phyloP scores from a whole-genome alignment of 2,113 vertebrate genomes.

The Donacobius atricapilla region DNA sequence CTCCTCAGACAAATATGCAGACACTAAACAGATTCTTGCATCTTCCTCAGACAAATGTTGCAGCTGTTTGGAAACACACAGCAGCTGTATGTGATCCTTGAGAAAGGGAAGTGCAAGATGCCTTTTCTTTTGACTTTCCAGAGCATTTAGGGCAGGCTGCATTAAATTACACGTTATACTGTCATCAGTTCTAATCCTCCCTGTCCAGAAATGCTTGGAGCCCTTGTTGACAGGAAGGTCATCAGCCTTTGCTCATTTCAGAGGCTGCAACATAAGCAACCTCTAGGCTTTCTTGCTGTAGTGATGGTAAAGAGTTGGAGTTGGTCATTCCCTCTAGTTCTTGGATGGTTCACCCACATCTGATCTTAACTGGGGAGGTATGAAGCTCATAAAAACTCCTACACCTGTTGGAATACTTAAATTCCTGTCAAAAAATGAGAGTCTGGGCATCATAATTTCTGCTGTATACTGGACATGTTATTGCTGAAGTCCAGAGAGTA shows the following conservation, averaged over 20 bases:
- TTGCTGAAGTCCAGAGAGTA: background rate
- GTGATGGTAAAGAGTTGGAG: background rate
- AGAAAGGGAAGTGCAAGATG: background rate
- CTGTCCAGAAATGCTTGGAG: background rate
- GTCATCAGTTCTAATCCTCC: background rate
- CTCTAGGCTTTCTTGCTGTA: background rate
- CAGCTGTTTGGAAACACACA: background rate
- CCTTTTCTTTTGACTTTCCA: background rate
- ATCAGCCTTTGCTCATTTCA: background rate
- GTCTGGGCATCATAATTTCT: background rate
- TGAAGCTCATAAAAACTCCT: background rate
- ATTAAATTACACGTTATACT: background rate
- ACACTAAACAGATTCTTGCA: background rate
- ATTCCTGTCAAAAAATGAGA: background rate
- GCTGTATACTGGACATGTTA: background rate
- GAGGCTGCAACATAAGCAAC: background rate
- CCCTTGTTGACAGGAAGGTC: background rate
- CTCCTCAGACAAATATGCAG: conserved; percentile 7
- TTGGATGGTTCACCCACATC: background rate
- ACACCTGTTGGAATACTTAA: background rate
- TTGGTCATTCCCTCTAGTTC: background rate
- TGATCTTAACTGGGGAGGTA: background rate
- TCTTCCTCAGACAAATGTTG: background rate
- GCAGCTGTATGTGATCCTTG: background rate
- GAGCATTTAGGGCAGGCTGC: background rate